Evolutionary conservation across 2,113 vertebrate species (phyloP), one percentile per base, ranked within the genome.

Genomic region (Chloebia gouldiae): DNA sequence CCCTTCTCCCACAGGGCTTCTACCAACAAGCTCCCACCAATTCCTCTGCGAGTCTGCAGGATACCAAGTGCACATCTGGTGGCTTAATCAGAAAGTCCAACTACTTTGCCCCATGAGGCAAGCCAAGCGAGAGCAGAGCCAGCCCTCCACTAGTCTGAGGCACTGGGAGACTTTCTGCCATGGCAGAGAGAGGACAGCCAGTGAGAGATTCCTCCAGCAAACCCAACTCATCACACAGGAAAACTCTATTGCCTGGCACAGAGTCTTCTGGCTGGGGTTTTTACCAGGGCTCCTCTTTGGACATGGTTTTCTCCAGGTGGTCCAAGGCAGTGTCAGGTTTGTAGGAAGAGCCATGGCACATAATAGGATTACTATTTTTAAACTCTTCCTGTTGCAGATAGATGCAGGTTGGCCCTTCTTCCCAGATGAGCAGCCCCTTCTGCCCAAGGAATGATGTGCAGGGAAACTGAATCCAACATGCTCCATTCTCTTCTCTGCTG

Each of bases 401-500:
- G 93, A 72, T 42, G 59, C 92, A 73, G 90, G 64, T 90, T 72
- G 63, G 75, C 93, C 78, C 79, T 92, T 90, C 66, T 84, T 93
- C 92, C 90, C 86, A 86, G 86, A 75, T 50, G 69, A 86, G 92
- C 92, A 96, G 92, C 80, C 53, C 86, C 61, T 92, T 92, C 93
- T 92, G 88, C 93, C 93, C 93, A 80, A 92, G 90, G 81, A 33
- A 8, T 93, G 81, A 76, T 59, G 84, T 70, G 86, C 92, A 95
- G 94, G 79, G 82, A 95, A 96, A 92, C 65, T 7, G 16, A 92
- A 92, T 94, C 96, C 96, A 95, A 83, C 27, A 8, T 44, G 86
- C 96, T 97, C 86, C 90, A 28, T 96, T 93, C 89, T 88, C 91
- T 97, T 94, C 90, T 96, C 95, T 95, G 95, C 95, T 57, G 81